Percentiles rank a stretch among this genome's conserved stretches.
phyloP scores from a whole-genome alignment of 1,140 invertebrate species.

The Heliconius hewitsoni region DNA sequence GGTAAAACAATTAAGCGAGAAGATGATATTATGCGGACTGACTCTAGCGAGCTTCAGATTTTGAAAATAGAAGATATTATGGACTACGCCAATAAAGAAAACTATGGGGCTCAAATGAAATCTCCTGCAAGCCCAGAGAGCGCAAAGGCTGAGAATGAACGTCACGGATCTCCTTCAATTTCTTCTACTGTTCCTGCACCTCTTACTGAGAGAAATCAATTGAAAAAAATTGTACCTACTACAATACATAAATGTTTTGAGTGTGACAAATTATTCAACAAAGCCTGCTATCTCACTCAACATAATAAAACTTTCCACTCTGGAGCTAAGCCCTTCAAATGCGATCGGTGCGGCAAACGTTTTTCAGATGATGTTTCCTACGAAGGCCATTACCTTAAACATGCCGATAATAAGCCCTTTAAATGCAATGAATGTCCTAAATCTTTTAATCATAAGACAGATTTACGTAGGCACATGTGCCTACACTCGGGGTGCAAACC shows the following conservation, averaged over 20 bases:
- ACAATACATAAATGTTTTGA: constrained; percentile 88
- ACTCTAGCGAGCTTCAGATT: constrained; percentile 70
- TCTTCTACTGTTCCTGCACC: constrained; percentile 73
- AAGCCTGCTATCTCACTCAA: constrained; percentile 93
- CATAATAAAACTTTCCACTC: constrained; percentile 94
- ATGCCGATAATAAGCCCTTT: constrained; percentile 92
- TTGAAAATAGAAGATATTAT: constrained; percentile 76
- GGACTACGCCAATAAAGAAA: constrained; percentile 80
- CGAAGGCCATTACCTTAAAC: constrained; percentile 88
- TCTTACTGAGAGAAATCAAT: constrained; percentile 72
- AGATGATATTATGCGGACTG: constrained; percentile 54
- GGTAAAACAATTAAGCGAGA: constrained; percentile 74
- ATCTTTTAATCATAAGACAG: constrained; percentile 92
- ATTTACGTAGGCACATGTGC: constrained; percentile 93
- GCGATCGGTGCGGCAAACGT: constrained; percentile 90
- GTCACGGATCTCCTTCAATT: constrained; percentile 65
- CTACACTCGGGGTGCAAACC: constrained; percentile 92
- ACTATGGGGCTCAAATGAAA: constrained; percentile 76
- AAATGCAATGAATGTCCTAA: constrained; percentile 94
- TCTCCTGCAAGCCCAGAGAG: constrained; percentile 77
- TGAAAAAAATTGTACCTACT: constrained; percentile 61
- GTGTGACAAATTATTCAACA: constrained; percentile 92
- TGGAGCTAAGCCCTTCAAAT: constrained; percentile 93
- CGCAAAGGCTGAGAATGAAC: constrained; percentile 72
- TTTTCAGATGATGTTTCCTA: constrained; percentile 86